Evolutionary conservation across 2,113 vertebrate species (phyloP).

Genomic region (Semicossyphus pulcher): DNA sequence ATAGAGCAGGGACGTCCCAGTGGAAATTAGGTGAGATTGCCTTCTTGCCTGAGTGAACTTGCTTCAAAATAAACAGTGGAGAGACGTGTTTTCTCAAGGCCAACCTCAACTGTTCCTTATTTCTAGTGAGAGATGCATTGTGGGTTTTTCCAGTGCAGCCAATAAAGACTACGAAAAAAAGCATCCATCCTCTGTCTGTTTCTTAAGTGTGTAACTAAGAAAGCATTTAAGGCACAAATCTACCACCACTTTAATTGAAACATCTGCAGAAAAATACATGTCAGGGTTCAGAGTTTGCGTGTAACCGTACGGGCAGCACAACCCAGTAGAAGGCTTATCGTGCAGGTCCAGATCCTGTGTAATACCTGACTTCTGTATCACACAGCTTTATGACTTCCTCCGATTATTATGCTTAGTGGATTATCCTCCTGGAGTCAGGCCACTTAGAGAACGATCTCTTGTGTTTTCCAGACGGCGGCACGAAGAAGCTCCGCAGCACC

Average conservation of each 20-base stretch:
- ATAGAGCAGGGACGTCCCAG: conserved; percentile 35
- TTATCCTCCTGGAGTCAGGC: conserved; percentile 15
- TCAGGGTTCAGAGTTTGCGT: background rate
- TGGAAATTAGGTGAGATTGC: conserved; percentile 50
- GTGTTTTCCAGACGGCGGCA: conserved; percentile 87
- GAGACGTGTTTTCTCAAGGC: conserved; percentile 26
- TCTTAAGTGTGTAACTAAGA: background rate
- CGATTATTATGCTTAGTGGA: conserved; percentile 1
- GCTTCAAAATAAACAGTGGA: conserved; percentile 48
- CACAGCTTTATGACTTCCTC: background rate
- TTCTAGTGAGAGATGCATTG: background rate
- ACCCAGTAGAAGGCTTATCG: background rate
- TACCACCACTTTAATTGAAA: too few relatives aligned
- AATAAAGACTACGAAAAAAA: conserved; percentile 5
- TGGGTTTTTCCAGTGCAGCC: too few relatives aligned
- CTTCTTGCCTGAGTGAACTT: conserved; percentile 27
- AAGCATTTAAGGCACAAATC: too few relatives aligned
- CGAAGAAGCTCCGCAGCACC: conserved; percentile 97
- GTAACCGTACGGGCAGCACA: background rate
- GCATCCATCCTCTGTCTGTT: background rate
- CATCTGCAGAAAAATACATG: background rate
- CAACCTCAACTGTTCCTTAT: conserved; percentile 5
- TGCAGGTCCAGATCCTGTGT: background rate
- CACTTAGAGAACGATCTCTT: conserved; percentile 8
- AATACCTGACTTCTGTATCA: conserved; percentile 27